phyloP scores from a whole-genome alignment of 30 jellyfish, hydroid and myxozoan genomes.

The Hydractinia echinata region DNA sequence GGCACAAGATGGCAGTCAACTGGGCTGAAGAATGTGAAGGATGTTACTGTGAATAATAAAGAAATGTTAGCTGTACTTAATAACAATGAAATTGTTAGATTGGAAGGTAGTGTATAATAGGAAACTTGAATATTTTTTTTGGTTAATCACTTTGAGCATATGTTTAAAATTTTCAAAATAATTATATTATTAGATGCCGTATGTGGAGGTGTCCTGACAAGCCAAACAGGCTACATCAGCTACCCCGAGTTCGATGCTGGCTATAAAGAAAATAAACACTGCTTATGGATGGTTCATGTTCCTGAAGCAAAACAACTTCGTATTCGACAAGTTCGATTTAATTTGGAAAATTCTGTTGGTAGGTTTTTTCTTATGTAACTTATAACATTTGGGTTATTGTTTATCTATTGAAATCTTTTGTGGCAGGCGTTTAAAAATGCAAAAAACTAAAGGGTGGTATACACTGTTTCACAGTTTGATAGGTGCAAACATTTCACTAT shows the following conservation, averaged over 20 bases:
- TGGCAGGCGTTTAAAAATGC: no score
- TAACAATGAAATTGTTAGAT: background rate
- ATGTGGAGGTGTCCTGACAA: slow-evolving; percentile 23
- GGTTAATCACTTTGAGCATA: no score
- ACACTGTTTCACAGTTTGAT: no score
- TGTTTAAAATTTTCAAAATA: no score
- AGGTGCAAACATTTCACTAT: no score
- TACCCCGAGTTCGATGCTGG: slow-evolving; percentile 25
- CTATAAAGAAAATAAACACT: slow-evolving; percentile 22
- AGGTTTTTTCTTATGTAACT: background rate
- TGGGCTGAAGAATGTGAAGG: slow-evolving; percentile 1
- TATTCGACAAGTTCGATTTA: slow-evolving; percentile 4
- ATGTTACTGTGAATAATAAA: slow-evolving; percentile 10
- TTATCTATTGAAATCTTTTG: no score
- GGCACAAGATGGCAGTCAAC: slow-evolving; percentile 8
- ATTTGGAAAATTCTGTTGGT: slow-evolving; percentile 26
- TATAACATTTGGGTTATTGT: no score
- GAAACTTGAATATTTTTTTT: no score
- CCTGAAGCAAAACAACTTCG: slow-evolving; percentile 3
- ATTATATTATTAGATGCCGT: background rate
- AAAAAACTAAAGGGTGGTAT: no score
- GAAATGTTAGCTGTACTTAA: slow-evolving; percentile 1
- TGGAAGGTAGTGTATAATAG: background rate
- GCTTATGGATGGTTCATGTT: slow-evolving; percentile 25
- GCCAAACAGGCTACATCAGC: background rate